phyloP scores from a whole-genome alignment of 2,113 vertebrate genomes.

The Brachirus orientalis region DNA sequence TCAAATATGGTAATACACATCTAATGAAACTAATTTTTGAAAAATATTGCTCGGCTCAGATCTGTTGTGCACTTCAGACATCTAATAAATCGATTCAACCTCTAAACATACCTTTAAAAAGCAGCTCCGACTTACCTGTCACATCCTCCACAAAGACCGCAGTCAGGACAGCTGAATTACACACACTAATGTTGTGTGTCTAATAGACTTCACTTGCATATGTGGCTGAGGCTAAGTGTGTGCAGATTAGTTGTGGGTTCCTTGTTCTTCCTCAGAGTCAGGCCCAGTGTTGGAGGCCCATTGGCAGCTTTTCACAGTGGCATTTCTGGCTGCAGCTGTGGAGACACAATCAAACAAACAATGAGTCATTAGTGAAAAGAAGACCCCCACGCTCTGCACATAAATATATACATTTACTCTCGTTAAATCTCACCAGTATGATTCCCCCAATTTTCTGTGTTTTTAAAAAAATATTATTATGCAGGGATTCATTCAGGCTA shows the following conservation, averaged over 20 bases:
- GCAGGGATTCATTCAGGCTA: neutral
- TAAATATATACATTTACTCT: neutral
- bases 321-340: conserved; percentile 49
- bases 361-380: conserved; percentile 9
- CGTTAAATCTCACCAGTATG: neutral
- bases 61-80: conserved; percentile 53
- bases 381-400: neutral
- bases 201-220: too few species aligned
- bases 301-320: conserved; percentile 2
- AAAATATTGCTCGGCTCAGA: conserved; percentile 42
- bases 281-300: neutral
- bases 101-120: conserved; percentile 68
- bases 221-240: conserved; percentile 25
- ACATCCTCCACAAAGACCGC: conserved; percentile 18
- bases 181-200: conserved; percentile 22
- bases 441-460: neutral
- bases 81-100: conserved; percentile 47
- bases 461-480: neutral
- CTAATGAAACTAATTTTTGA: conserved; percentile 62
- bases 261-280: neutral
- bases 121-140: conserved; percentile 60
- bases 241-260: neutral
- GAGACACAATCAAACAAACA: conserved; percentile 46
- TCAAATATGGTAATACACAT: conserved; percentile 65
- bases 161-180: conserved; percentile 22